These are phyloP conservation scores for Malachius bipustulatus DNA, from an alignment of 2,888 invertebrate genomes.

Conservation along the genomic window DNA sequence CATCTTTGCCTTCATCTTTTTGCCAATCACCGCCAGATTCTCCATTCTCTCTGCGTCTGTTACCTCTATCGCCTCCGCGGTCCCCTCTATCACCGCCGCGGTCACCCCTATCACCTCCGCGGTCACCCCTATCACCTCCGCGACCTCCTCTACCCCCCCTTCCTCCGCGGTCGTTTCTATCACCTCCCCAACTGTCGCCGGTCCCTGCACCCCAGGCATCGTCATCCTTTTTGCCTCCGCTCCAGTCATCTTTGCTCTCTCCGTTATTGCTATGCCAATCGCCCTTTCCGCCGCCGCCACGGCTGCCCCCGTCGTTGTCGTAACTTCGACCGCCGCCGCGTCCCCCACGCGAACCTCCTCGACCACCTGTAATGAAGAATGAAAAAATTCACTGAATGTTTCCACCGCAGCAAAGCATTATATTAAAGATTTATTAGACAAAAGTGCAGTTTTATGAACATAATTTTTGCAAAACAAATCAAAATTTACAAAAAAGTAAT, in stretches of 20 bases:
- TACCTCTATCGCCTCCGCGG: slow-evolving; percentile 19
- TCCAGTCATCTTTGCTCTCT: slow-evolving; percentile 7
- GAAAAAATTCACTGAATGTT: too few relatives aligned
- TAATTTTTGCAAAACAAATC: too few relatives aligned
- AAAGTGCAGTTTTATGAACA: too few relatives aligned
- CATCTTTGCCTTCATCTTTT: slow-evolving; percentile 20
- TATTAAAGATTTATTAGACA: too few relatives aligned
- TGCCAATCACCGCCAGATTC: slow-evolving; percentile 16
- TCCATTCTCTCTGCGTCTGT: slow-evolving; percentile 15
- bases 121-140: slow-evolving; percentile 18
- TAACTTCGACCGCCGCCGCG: slow-evolving; percentile 32
- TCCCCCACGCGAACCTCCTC: slow-evolving; percentile 35
- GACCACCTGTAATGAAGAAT: slow-evolving; percentile 30
- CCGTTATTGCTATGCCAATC: slow-evolving; percentile 5
- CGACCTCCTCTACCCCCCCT: slow-evolving; percentile 19
- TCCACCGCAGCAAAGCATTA: too few relatives aligned
- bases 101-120: slow-evolving; percentile 16
- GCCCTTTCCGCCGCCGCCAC: slow-evolving; percentile 13
- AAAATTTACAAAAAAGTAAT: too few relatives aligned
- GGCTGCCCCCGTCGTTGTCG: slow-evolving; percentile 15
- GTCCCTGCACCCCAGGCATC: slow-evolving; percentile 10
- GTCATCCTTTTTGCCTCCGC: slow-evolving; percentile 14
- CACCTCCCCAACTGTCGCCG: slow-evolving; percentile 18
- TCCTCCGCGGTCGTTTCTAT: slow-evolving; percentile 17
- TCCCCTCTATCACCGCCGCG: slow-evolving; percentile 15